phyloP scores from a whole-genome alignment of 2,797 vertebrate genomes.

The Schizopygopsis pylzovi region DNA sequence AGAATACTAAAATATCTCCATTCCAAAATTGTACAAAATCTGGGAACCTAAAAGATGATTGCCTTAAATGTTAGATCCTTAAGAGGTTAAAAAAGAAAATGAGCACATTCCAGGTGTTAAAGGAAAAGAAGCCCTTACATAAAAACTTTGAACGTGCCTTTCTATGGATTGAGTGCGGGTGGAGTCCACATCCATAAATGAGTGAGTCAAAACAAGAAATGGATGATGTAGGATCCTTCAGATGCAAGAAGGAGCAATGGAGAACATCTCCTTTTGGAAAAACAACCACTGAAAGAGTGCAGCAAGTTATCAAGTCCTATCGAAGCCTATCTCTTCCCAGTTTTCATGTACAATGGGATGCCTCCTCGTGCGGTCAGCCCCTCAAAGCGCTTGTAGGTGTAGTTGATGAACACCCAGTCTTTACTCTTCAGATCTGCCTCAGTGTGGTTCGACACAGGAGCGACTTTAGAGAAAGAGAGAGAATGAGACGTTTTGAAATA shows the following conservation, averaged over 20 bases:
- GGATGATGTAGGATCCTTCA: constrained; percentile 19
- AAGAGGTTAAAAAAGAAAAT: constrained; percentile 10
- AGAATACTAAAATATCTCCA: constrained; percentile 27
- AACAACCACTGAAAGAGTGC: background rate
- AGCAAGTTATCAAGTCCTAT: constrained; percentile 8
- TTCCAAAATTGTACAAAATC: constrained; percentile 10
- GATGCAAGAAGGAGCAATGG: constrained; percentile 18
- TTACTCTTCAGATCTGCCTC: constrained; percentile 89
- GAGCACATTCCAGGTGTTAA: constrained; percentile 36
- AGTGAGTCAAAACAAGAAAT: constrained; percentile 35
- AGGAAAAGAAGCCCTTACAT: constrained; percentile 35
- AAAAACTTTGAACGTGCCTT: background rate
- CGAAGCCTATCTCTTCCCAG: constrained; percentile 74
- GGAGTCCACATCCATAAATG: constrained; percentile 35
- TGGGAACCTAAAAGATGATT: background rate
- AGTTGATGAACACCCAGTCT: constrained; percentile 93
- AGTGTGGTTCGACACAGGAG: constrained; percentile 77
- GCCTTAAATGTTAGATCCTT: constrained; percentile 6
- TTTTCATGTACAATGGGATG: constrained; percentile 89
- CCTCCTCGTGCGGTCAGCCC: constrained; percentile 88
- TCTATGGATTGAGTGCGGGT: background rate
- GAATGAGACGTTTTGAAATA: background rate
- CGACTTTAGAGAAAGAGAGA: constrained; percentile 19
- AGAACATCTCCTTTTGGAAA: constrained; percentile 21
- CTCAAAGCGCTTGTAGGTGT: constrained; percentile 91